These are phyloP conservation scores for Chaetops frenatus DNA, from an alignment of 2,113 vertebrate species.

Conservation along the genomic window DNA sequence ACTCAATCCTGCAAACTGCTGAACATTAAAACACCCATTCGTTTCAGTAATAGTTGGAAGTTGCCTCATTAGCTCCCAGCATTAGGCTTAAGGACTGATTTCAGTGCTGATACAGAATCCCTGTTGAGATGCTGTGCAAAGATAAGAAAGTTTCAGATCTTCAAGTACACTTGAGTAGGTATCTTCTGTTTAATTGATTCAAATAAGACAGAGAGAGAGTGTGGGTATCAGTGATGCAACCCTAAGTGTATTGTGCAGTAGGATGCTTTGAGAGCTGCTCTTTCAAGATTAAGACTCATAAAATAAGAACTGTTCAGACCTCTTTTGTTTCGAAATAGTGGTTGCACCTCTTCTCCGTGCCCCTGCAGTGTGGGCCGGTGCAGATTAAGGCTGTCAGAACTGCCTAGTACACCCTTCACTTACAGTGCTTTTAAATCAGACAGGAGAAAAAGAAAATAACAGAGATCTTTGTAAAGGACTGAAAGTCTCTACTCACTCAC, in stretches of 20 bases:
- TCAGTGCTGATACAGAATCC: neutral
- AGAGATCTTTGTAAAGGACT: neutral
- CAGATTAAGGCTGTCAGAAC: neutral
- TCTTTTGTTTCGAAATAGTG: neutral
- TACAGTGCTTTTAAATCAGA: neutral
- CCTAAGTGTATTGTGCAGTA: neutral
- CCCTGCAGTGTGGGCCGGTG: neutral
- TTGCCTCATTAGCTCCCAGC: neutral
- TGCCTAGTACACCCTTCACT: neutral
- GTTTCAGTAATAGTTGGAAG: neutral
- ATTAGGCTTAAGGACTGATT: neutral
- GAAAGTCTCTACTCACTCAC: neutral
- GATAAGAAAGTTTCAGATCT: neutral
- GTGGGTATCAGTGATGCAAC: neutral
- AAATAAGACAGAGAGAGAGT: neutral
- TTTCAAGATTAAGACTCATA: neutral
- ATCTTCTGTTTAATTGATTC: neutral
- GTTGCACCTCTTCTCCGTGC: rapidly evolving
- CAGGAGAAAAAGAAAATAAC: neutral
- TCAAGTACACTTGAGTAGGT: neutral
- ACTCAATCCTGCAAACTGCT: neutral
- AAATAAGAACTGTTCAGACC: neutral
- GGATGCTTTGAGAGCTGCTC: neutral
- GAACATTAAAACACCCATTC: neutral
- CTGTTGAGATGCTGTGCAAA: neutral